Percentiles rank a stretch among this genome's conserved stretches.
Conservation (phyloP, 2,888 invertebrate genomes). For the Philaethria dido region DNA sequence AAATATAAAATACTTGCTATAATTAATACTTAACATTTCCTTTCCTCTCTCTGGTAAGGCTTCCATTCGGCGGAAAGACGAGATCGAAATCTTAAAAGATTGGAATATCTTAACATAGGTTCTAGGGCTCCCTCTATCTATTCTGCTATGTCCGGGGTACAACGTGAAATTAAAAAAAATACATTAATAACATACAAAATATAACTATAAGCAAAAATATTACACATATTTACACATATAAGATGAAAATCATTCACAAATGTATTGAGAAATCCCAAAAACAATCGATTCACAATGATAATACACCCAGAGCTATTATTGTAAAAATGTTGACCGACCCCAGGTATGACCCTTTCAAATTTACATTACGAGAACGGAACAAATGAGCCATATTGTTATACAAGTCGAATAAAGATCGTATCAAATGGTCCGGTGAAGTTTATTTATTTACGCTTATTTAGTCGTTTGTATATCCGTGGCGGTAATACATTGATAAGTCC, state of each 20-base stretch:
- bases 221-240: background rate
- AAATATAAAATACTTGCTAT: too few species aligned
- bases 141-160: too few species aligned
- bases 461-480: background rate
- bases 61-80: too few species aligned
- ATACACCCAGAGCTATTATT: constrained; percentile 29
- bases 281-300: constrained; percentile 28
- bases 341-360: constrained; percentile 20
- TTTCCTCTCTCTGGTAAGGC: too few species aligned
- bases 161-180: too few species aligned
- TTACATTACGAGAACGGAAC: constrained; percentile 17
- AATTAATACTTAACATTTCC: too few species aligned
- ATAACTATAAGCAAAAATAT: background rate
- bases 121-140: too few species aligned
- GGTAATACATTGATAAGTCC: too few species aligned
- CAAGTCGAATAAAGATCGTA: constrained; percentile 12
- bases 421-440: constrained; percentile 5
- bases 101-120: too few species aligned
- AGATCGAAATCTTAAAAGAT: too few species aligned
- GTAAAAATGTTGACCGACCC: constrained; percentile 29
- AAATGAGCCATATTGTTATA: constrained; percentile 15
- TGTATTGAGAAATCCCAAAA: constrained; percentile 17
- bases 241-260: background rate
- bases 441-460: constrained; percentile 2
- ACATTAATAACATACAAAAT: background rate